Evolutionary conservation across 2,113 vertebrate genomes (phyloP).

Genomic region (Carlito syrichta): DNA sequence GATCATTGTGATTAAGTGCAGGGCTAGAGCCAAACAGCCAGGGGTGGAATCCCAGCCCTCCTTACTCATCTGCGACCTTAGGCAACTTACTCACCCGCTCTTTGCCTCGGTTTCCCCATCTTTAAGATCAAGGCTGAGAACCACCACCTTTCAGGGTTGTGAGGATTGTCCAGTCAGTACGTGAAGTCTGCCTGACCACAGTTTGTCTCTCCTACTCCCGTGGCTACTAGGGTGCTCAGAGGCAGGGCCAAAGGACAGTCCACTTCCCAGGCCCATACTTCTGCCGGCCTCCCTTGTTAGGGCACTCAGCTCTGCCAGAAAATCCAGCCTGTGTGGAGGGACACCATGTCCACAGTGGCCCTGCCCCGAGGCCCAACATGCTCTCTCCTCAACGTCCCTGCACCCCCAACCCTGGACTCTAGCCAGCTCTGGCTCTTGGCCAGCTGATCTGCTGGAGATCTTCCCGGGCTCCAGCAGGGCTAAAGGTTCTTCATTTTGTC

Average conservation of each 20-base stretch:
- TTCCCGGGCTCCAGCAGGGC: background rate
- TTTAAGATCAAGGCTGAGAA: background rate
- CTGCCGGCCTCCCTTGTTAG: background rate
- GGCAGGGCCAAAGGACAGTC: background rate
- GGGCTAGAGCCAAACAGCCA: background rate
- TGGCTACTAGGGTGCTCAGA: background rate
- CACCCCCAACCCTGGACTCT: background rate
- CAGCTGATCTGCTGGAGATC: background rate
- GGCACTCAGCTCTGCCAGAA: background rate
- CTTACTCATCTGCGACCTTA: background rate
- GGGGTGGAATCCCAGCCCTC: background rate
- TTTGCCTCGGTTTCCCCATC: background rate
- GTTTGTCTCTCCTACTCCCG: background rate
- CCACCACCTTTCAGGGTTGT: background rate
- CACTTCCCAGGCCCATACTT: background rate
- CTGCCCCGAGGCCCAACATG: background rate
- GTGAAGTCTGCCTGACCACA: background rate
- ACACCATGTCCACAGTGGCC: background rate
- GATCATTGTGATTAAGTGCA: slow-evolving; percentile 12
- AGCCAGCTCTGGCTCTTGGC: background rate
- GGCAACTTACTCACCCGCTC: background rate
- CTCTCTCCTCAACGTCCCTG: background rate
- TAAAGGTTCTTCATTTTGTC: slow-evolving; percentile 44
- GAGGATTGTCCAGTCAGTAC: background rate
- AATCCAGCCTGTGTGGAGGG: background rate